Percentiles rank a stretch among this genome's conserved stretches.
Evolutionary conservation across 2,888 invertebrate genomes (phyloP).

Genomic region (Ormyrus labotus): DNA sequence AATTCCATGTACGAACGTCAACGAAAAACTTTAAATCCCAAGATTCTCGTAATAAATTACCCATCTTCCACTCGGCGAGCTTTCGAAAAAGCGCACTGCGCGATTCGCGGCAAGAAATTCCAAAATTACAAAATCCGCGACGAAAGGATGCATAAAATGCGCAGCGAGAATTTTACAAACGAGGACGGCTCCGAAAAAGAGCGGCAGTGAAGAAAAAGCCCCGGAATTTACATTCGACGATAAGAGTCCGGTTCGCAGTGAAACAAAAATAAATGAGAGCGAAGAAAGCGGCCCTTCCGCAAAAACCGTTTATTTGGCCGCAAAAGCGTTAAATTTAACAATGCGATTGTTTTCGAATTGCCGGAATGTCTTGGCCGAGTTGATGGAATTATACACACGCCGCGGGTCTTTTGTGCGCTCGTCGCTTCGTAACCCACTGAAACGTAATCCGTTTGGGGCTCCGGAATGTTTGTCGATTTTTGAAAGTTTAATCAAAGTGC

Average conservation of each 20-base stretch:
- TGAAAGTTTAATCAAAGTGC: not conserved
- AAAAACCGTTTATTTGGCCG: not conserved
- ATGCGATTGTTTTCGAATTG: not conserved
- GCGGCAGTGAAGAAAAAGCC: conserved; percentile 23
- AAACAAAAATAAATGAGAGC: conserved; percentile 27
- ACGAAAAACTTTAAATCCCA: not conserved
- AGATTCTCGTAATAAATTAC: not conserved
- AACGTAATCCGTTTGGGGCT: too few relatives aligned
- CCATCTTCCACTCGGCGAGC: not conserved
- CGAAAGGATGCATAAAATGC: conserved; percentile 18
- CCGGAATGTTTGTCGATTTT: too few relatives aligned
- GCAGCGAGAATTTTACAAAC: conserved; percentile 41
- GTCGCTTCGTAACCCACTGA: too few relatives aligned
- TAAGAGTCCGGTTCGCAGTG: conserved; percentile 33
- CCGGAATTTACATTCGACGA: conserved; percentile 44
- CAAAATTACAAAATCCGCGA: conserved; percentile 18
- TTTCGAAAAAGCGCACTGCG: not conserved
- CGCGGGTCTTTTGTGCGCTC: too few relatives aligned
- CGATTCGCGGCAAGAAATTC: conserved; percentile 12
- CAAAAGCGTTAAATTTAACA: conserved; percentile 11
- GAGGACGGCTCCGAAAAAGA: conserved; percentile 30
- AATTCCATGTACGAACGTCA: too few relatives aligned
- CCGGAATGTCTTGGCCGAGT: too few relatives aligned
- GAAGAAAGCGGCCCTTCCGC: not conserved
- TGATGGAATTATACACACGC: too few relatives aligned